phyloP scores from a whole-genome alignment of 37 sponge, comb jelly and placozoan species.

The Axinella damicornis region DNA sequence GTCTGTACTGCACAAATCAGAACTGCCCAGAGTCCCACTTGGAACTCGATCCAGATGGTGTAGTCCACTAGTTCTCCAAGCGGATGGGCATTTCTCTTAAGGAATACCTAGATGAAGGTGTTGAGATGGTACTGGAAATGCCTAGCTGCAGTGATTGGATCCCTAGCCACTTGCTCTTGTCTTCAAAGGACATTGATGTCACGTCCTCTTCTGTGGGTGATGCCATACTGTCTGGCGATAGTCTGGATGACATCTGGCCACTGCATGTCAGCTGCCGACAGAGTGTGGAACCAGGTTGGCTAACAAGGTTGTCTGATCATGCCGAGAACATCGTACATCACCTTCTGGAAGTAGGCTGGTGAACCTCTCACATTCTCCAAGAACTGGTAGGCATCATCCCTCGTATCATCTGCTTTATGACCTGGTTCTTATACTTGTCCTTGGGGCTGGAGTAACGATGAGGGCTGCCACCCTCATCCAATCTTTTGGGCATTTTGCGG shows the following conservation, averaged over 20 bases:
- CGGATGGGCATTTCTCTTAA: slow-evolving; percentile 12
- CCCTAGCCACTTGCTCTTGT: slow-evolving; percentile 11
- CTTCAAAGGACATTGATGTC: slow-evolving; percentile 1
- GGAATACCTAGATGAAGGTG: slow-evolving; percentile 15
- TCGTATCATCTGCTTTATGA: no score
- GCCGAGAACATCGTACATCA: slow-evolving; percentile 39
- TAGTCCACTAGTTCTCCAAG: slow-evolving; percentile 29
- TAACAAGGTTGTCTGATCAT: slow-evolving; percentile 29
- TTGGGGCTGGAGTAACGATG: slow-evolving; percentile 32
- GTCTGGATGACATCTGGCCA: slow-evolving; percentile 56
- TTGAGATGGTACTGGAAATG: slow-evolving; percentile 41
- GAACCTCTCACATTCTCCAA: slow-evolving; percentile 48
- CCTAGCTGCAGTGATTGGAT: slow-evolving; percentile 52
- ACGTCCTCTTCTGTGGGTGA: slow-evolving; percentile 16
- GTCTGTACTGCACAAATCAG: no score
- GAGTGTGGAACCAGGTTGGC: slow-evolving; percentile 49
- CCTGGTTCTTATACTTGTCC: slow-evolving; percentile 28
- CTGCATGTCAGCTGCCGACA: slow-evolving; percentile 40
- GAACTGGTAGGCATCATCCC: slow-evolving; percentile 44
- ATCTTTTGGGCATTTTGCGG: slow-evolving; percentile 44
- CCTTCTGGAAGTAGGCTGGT: slow-evolving; percentile 21
- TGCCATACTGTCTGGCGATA: slow-evolving; percentile 48
- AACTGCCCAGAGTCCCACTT: no score
- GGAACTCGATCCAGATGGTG: slow-evolving; percentile 54
- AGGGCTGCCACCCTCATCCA: slow-evolving; percentile 31